phyloP scores from a whole-genome alignment of 2,113 vertebrate genomes.

The Pipa parva region DNA sequence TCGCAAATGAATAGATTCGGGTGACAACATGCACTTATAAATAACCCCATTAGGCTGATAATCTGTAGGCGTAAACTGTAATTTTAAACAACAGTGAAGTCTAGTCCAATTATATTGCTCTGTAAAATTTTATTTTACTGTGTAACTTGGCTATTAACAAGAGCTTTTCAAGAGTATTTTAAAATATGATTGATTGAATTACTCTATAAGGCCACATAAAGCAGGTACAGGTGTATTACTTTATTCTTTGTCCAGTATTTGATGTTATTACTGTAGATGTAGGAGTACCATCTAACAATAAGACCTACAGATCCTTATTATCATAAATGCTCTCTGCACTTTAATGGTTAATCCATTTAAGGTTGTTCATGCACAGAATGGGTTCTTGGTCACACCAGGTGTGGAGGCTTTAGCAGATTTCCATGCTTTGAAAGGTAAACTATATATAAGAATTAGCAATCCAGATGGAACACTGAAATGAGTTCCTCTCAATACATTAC shows the following conservation, averaged over 20 bases:
- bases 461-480: background rate
- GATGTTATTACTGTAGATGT: too few relatives aligned
- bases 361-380: too few relatives aligned
- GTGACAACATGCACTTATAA: too few relatives aligned
- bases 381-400: background rate
- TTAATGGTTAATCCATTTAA: too few relatives aligned
- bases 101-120: constrained; percentile 8
- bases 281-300: too few relatives aligned
- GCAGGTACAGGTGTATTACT: too few relatives aligned
- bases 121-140: constrained; percentile 28
- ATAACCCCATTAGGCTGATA: constrained; percentile 5
- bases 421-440: background rate
- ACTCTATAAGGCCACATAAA: constrained; percentile 9
- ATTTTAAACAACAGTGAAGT: constrained; percentile 5
- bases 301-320: too few relatives aligned
- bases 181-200: constrained; percentile 28
- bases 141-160: constrained; percentile 19
- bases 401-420: background rate
- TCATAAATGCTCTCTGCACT: too few relatives aligned
- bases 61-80: background rate
- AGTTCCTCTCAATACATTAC: background rate
- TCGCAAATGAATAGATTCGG: too few relatives aligned
- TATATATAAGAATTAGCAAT: background rate
- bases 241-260: too few relatives aligned
- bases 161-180: constrained; percentile 18